Evolutionary conservation across 1,140 invertebrate genomes (phyloP).

Genomic region (Ostrea denselamellosa): DNA sequence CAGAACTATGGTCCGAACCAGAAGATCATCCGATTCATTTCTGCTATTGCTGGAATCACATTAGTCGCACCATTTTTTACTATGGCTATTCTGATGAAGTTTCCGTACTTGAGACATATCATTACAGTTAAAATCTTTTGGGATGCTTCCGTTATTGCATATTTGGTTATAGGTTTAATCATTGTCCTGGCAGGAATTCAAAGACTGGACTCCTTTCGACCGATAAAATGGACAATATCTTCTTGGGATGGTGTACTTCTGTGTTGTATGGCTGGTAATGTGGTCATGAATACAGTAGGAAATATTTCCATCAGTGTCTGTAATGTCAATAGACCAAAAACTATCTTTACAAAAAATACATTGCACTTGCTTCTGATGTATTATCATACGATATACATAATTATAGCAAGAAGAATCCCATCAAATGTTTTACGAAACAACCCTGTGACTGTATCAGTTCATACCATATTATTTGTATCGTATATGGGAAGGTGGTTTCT

Average conservation of each 20-base stretch:
- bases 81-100: neutral
- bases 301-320: neutral
- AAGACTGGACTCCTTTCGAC: neutral
- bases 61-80: neutral
- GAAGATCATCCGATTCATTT: neutral
- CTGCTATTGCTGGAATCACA: neutral
- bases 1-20: neutral
- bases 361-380: neutral
- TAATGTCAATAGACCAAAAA: neutral
- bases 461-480: neutral
- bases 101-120: neutral
- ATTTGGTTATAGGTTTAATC: neutral
- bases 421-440: neutral
- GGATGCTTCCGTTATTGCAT: constrained; percentile 1
- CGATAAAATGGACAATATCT: neutral
- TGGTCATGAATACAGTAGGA: neutral
- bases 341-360: neutral
- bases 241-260: neutral
- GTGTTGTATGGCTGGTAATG: constrained; percentile 1
- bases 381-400: constrained; percentile 3
- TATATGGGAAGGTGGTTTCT: neutral
- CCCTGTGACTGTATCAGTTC: neutral
- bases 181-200: neutral
- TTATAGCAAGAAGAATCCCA: neutral
- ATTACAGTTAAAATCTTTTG: neutral